phyloP scores from a whole-genome alignment of 2,888 invertebrate species.

The Pristionchus fissidentatus region DNA sequence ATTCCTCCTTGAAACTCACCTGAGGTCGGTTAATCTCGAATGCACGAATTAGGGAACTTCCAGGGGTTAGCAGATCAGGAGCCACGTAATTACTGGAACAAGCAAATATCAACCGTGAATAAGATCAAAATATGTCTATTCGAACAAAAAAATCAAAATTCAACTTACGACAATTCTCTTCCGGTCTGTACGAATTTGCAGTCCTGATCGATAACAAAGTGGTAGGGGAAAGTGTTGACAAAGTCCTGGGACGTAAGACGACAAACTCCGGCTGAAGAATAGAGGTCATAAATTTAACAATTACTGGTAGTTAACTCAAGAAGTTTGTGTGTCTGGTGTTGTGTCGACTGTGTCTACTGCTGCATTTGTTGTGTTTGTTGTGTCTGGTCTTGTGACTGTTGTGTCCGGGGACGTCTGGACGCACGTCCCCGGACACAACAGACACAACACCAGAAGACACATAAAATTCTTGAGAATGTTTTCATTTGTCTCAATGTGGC shows the following conservation, averaged over 20 bases:
- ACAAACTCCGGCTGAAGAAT: neutral
- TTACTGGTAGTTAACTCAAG: too few relatives aligned
- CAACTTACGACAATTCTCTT: slow-evolving; percentile 65
- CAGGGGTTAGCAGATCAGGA: slow-evolving; percentile 65
- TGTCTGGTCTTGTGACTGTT: too few relatives aligned
- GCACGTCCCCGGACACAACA: too few relatives aligned
- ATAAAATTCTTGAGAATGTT: too few relatives aligned
- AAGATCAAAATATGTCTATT: too few relatives aligned
- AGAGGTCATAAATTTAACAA: too few relatives aligned
- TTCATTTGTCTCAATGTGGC: too few relatives aligned
- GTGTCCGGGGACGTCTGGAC: too few relatives aligned
- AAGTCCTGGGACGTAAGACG: slow-evolving; percentile 57
- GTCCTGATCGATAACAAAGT: slow-evolving; percentile 72
- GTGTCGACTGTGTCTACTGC: too few relatives aligned
- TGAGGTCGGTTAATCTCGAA: slow-evolving; percentile 72
- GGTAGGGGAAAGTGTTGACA: slow-evolving; percentile 68
- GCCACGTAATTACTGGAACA: slow-evolving; percentile 68
- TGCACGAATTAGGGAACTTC: slow-evolving; percentile 70
- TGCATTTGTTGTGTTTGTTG: too few relatives aligned
- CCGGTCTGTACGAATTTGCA: slow-evolving; percentile 72
- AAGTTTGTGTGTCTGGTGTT: too few relatives aligned
- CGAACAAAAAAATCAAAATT: neutral
- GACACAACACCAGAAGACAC: too few relatives aligned
- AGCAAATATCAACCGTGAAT: slow-evolving; percentile 1
- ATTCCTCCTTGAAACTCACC: neutral